Percentiles rank a stretch among this genome's conserved stretches.
Evolutionary conservation across 2,797 vertebrate genomes (phyloP).

Genomic region (Rhabdomys pumilio): DNA sequence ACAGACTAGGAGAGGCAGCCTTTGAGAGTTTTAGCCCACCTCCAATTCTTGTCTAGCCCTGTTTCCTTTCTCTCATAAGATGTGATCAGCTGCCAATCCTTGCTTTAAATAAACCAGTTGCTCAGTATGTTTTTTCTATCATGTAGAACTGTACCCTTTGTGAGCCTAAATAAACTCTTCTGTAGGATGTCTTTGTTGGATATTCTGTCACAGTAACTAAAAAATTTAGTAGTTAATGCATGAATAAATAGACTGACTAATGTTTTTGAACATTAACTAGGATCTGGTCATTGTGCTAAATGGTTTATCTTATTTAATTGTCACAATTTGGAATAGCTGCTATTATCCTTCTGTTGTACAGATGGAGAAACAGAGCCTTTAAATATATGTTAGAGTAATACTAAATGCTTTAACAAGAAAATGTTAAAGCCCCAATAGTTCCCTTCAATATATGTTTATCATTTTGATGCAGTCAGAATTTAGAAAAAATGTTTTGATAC

Average conservation of each 20-base stretch:
- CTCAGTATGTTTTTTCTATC: neutral
- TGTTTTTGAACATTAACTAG: neutral
- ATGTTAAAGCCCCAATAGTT: neutral
- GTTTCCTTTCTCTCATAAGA: neutral
- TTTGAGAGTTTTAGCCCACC: neutral
- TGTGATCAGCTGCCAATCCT: neutral
- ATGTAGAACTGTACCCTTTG: neutral
- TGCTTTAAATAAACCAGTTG: neutral
- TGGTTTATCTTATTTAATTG: constrained; percentile 41
- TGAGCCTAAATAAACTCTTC: neutral
- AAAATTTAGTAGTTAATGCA: neutral
- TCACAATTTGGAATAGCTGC: neutral
- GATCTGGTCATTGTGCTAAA: neutral
- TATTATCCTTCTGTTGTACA: neutral
- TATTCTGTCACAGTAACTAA: neutral
- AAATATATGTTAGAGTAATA: neutral
- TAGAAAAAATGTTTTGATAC: neutral
- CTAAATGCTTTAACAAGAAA: neutral
- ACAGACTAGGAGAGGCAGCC: neutral
- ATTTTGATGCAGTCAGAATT: neutral
- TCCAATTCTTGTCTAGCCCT: neutral
- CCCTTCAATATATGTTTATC: neutral
- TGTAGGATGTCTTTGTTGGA: neutral
- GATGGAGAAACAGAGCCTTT: neutral
- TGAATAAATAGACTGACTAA: neutral